Conservation (phyloP, 2,113 vertebrate genomes). For the Apteryx mantelli region DNA sequence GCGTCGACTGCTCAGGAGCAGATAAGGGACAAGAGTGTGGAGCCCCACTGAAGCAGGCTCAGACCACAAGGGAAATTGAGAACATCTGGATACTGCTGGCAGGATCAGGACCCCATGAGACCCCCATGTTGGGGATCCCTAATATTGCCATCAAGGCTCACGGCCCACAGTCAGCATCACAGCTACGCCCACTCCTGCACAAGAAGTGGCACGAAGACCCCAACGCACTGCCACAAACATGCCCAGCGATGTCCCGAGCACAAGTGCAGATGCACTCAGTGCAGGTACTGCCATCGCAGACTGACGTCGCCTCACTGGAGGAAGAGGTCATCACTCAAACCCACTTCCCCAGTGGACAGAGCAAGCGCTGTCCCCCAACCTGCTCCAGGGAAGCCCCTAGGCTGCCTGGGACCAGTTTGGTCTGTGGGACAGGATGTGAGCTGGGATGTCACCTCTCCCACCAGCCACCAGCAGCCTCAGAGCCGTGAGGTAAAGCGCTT, state of each 20-base stretch:
- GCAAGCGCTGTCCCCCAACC: accelerated
- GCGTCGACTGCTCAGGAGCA: accelerated
- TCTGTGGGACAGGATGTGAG: neutral
- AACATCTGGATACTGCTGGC: neutral
- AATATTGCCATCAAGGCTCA: accelerated
- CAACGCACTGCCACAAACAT: neutral
- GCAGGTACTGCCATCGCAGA: neutral
- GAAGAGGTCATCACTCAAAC: neutral
- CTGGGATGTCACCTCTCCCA: neutral
- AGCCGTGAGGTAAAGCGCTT: neutral
- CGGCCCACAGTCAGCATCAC: accelerated
- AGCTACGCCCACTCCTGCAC: too few relatives aligned
- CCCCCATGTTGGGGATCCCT: accelerated
- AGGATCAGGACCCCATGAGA: neutral
- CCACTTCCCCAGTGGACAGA: neutral
- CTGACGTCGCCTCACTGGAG: accelerated
- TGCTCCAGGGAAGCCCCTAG: neutral
- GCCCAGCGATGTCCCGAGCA: accelerated
- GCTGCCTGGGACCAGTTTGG: neutral
- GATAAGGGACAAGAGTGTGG: neutral
- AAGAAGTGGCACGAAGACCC: neutral
- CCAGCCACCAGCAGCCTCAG: neutral
- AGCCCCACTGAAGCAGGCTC: neutral
- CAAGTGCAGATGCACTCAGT: accelerated
- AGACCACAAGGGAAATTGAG: accelerated